These are phyloP conservation scores for Paradisaea rubra DNA, from an alignment of 2,113 vertebrate species.

Conservation along the genomic window DNA sequence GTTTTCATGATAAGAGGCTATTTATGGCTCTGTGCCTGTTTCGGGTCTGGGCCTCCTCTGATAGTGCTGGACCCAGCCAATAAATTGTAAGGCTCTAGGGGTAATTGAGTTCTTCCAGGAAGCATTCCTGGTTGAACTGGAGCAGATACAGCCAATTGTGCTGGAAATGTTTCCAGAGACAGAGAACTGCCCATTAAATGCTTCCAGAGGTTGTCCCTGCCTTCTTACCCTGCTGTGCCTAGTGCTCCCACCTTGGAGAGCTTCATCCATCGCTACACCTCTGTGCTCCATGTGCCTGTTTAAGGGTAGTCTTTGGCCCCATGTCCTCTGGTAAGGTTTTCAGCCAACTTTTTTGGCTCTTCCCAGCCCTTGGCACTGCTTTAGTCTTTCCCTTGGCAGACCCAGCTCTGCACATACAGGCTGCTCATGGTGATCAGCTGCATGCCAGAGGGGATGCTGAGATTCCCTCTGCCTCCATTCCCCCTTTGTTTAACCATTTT, in stretches of 20 bases:
- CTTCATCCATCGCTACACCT: neutral
- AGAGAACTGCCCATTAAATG: neutral
- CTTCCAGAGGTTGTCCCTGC: neutral
- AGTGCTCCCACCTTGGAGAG: neutral
- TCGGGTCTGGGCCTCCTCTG: neutral
- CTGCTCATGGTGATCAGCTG: neutral
- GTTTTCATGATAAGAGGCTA: neutral
- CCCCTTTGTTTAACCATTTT: neutral
- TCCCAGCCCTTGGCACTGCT: neutral
- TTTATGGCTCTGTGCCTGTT: neutral
- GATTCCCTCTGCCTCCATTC: neutral
- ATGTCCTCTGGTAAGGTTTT: neutral
- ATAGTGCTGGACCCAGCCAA: neutral
- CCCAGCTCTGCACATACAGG: neutral
- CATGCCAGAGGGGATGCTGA: neutral
- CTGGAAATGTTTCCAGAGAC: conserved; percentile 23
- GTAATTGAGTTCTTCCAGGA: conserved; percentile 27
- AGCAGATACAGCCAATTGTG: neutral
- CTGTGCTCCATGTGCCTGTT: neutral
- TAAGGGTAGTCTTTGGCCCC: neutral
- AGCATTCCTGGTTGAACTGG: conserved; percentile 17
- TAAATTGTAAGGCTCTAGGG: neutral
- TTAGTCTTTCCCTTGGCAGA: neutral
- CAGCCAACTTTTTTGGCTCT: neutral
- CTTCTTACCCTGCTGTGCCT: neutral